phyloP scores from a whole-genome alignment of 2,888 invertebrate species.

The Nephrotoma appendiculata region DNA sequence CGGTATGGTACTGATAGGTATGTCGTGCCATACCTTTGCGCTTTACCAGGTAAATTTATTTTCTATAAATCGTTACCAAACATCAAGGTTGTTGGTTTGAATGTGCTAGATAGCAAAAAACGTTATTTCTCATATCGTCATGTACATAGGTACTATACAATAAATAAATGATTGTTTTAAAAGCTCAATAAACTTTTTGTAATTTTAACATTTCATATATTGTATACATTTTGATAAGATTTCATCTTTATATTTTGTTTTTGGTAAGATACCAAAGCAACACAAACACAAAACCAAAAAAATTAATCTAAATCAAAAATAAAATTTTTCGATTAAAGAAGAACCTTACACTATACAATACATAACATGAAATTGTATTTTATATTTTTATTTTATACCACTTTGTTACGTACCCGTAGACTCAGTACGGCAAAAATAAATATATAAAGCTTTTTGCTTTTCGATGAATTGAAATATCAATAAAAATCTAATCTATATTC shows the following conservation, averaged over 20 bases:
- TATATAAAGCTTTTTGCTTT: background rate
- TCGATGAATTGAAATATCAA: background rate
- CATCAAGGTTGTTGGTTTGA: background rate
- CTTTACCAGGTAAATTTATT: background rate
- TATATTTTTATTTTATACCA: background rate
- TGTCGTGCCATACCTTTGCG: background rate
- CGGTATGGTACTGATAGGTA: background rate
- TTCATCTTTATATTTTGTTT: background rate
- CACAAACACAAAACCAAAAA: background rate
- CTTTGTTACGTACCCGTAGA: background rate
- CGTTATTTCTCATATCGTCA: background rate
- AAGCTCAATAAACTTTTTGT: background rate
- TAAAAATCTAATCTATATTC: background rate
- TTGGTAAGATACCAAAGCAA: background rate
- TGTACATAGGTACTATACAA: background rate
- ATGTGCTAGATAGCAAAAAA: background rate
- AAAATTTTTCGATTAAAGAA: background rate
- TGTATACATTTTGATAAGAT: background rate
- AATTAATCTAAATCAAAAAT: background rate
- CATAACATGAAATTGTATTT: background rate
- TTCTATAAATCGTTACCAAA: background rate
- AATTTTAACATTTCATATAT: background rate
- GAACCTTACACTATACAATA: background rate
- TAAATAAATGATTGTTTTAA: background rate
- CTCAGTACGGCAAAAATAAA: background rate